These are phyloP conservation scores for Adineta ricciae DNA, from an alignment of 2,888 invertebrate genomes.

Conservation along the genomic window DNA sequence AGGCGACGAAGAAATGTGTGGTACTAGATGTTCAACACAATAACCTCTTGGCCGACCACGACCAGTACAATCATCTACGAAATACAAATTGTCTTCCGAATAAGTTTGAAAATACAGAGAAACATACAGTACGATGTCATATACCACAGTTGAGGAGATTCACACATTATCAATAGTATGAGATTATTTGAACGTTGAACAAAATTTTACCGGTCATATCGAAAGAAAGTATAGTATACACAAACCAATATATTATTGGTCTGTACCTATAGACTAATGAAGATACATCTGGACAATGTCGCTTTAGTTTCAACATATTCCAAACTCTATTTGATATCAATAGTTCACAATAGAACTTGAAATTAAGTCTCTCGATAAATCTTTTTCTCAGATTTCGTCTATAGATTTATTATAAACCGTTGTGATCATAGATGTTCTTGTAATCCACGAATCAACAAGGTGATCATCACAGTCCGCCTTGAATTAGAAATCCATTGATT, in stretches of 20 bases:
- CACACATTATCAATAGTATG: not conserved
- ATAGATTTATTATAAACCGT: too few relatives aligned
- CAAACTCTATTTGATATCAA: too few relatives aligned
- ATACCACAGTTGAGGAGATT: not conserved
- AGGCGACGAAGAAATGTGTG: not conserved
- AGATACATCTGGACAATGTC: not conserved
- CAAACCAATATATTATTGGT: not conserved
- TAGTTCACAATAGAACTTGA: too few relatives aligned
- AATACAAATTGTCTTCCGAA: too few relatives aligned
- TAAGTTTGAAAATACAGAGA: not conserved
- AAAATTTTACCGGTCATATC: not conserved
- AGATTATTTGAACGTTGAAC: not conserved
- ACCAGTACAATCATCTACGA: slow-evolving; percentile 4
- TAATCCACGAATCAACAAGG: too few relatives aligned
- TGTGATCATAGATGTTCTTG: too few relatives aligned
- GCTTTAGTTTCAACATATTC: not conserved
- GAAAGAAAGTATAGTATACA: not conserved
- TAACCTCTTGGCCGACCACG: not conserved
- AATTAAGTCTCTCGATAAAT: too few relatives aligned
- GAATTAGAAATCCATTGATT: too few relatives aligned
- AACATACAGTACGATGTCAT: not conserved
- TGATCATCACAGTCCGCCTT: too few relatives aligned
- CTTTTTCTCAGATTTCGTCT: too few relatives aligned
- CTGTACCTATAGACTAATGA: not conserved
- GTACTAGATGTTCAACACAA: not conserved